Percentiles rank a stretch among this genome's conserved stretches.
phyloP scores from a whole-genome alignment of 2,113 vertebrate genomes.

The Orientallactaga bullata region DNA sequence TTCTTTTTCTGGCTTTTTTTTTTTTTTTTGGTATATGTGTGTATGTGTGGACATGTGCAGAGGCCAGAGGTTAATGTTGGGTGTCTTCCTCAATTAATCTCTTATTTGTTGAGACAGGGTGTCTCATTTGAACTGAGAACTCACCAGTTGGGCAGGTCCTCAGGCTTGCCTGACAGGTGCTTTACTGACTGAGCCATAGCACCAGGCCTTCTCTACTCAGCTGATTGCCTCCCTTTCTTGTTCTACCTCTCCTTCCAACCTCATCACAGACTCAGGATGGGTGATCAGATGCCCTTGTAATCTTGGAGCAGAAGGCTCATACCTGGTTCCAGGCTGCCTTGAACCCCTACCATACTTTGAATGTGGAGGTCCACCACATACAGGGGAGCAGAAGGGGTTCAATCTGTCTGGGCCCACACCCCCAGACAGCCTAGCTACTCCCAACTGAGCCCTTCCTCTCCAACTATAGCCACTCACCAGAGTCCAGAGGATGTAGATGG shows the following conservation, averaged over 20 bases:
- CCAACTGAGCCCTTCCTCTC: background rate
- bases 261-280: background rate
- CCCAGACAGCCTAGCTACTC: background rate
- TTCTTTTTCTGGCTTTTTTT: too few species aligned
- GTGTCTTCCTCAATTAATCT: too few species aligned
- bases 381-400: background rate
- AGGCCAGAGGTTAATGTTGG: too few species aligned
- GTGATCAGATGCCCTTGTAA: too few species aligned
- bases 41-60: too few species aligned
- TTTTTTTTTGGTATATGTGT: too few species aligned
- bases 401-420: background rate
- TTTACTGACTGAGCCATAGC: too few species aligned
- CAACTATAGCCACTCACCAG: constrained; percentile 89
- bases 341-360: background rate
- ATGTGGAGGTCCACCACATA: background rate
- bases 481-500: constrained; percentile 98
- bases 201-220: background rate
- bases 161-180: too few species aligned
- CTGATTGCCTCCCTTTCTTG: background rate
- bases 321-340: background rate
- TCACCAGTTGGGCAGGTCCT: too few species aligned
- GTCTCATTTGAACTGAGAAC: too few species aligned
- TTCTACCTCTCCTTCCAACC: too few species aligned
- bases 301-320: background rate
- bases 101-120: too few species aligned